Conservation (phyloP, 2,888 invertebrate genomes). For the Microplitis manilae region DNA sequence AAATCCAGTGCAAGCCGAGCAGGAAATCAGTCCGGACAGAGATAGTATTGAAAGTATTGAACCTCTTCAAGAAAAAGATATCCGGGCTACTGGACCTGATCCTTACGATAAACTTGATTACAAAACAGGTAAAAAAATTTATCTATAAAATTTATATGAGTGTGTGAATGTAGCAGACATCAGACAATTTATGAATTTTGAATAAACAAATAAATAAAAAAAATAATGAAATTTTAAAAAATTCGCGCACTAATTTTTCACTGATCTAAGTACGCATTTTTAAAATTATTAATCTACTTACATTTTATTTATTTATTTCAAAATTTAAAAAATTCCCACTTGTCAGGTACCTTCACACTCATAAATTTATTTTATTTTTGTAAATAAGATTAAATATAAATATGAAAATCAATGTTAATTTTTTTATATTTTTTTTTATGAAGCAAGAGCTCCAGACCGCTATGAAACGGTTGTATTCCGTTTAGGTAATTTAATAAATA, state of each 20-base stretch:
- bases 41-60: constrained; percentile 67
- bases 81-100: constrained; percentile 71
- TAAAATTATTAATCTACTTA: background rate
- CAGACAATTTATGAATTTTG: too few relatives aligned
- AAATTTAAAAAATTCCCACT: background rate
- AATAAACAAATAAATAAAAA: too few relatives aligned
- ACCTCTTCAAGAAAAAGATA: constrained; percentile 66
- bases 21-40: constrained; percentile 62
- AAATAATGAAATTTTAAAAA: too few relatives aligned
- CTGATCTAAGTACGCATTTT: background rate
- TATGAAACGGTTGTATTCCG: constrained; percentile 69
- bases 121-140: constrained; percentile 65
- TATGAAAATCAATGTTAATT: constrained; percentile 24
- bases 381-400: background rate
- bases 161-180: too few relatives aligned
- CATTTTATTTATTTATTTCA: constrained; percentile 26
- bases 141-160: background rate
- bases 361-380: background rate
- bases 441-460: constrained; percentile 70
- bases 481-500: constrained; percentile 67
- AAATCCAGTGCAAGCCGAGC: constrained; percentile 51
- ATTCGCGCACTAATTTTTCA: too few relatives aligned
- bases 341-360: background rate
- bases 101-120: constrained; percentile 72
- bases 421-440: constrained; percentile 51